Base-by-base conservation (phyloP, 2,888 invertebrate species). In the Serripes groenlandicus region DNA sequence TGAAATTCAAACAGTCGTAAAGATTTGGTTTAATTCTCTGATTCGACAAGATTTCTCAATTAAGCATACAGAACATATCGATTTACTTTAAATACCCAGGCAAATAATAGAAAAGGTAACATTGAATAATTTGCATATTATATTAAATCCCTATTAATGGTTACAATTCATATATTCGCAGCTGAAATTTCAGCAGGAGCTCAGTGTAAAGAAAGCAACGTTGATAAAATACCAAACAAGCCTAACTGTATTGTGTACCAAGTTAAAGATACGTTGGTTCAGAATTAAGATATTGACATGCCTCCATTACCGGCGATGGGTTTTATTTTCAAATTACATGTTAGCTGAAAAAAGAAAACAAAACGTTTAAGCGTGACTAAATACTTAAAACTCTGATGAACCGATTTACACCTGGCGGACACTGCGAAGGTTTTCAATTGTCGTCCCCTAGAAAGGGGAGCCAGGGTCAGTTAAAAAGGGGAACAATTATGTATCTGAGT, bases 321-420 rank as follows among this genome's bases (percentile, higher is more conserved):
- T 66, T 66, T 66, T 66, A 66, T 66, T 66, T 66, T 66, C 66
- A 66, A 66, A 66, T 66, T 66, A 66, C 66, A 66, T 66, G 66
- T 66, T 66, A 1, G 66, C 32, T 26, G 18, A 4, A 9, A 42
- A 23, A 56, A 28, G 66, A 28, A 66, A 66, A 66, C 66, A 66
- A 66, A 66, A 66, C 37, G 26, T 15, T 23, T 42, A 42, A 66
- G 66, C 66, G 66, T 66, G 66, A 66, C 66, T 66, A 66, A 66
- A 37, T 66, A 37, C 66, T 66, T 35, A 26, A 66, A 66, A 28
- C 66, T 37, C 26, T 42, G 37, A 23, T 42, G 66, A 35, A 66
- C 26, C 66, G 66, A 42, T 35, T 23, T 35, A 34, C 66, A 66
- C 66, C 66, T 66, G 66, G 66, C 66, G 18, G 30, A n/a, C n/a